These are phyloP conservation scores for Gnathonemus longibarbis DNA, from an alignment of 2,113 vertebrate species.

Conservation along the genomic window DNA sequence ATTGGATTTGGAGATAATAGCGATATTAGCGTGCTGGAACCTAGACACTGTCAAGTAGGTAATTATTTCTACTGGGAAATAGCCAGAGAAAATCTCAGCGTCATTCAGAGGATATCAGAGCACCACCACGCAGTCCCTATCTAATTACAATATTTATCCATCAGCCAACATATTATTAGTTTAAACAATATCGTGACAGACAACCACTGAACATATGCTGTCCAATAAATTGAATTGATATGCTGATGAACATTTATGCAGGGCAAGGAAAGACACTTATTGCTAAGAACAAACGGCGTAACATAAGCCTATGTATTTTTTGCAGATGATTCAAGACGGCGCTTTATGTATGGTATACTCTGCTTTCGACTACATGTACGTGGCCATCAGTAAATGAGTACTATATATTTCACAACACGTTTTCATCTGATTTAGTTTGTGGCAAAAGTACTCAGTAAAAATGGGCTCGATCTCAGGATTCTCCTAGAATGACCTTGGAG, in stretches of 20 bases:
- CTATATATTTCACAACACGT: background rate
- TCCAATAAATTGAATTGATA: background rate
- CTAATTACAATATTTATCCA: background rate
- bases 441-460: background rate
- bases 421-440: background rate
- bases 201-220: background rate
- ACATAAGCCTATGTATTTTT: background rate
- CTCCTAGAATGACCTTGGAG: no score
- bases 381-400: background rate
- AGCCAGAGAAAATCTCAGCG: background rate
- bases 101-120: background rate
- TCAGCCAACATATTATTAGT: background rate
- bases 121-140: background rate
- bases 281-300: background rate
- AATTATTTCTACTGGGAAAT: background rate
- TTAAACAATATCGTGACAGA: background rate
- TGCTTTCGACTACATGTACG: background rate
- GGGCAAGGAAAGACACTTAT: background rate
- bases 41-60: background rate
- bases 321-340: background rate
- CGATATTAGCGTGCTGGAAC: background rate
- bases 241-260: background rate
- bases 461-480: background rate
- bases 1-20: background rate
- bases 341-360: background rate